Base-by-base conservation (phyloP, 2,113 vertebrate species). In the Apistogramma diplotaenia region DNA sequence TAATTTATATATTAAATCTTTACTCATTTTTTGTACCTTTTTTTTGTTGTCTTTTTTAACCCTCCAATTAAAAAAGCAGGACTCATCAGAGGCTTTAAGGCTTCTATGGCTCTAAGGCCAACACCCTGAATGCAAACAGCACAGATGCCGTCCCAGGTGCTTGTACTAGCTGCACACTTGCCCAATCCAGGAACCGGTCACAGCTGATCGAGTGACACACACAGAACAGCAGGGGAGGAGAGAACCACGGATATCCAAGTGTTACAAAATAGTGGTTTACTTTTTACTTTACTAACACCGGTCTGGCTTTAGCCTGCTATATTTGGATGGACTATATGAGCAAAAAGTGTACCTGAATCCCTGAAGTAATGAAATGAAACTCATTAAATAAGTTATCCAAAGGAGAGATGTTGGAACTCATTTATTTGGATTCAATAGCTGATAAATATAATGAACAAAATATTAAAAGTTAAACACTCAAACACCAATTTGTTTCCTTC, bases 71-170 rank as follows among this genome's bases (percentile, higher is more conserved):
- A 4, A 40, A 40, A 40, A 40, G 11, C 37, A 40, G 4, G 11
- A 13, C 11, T 40, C 37, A 40, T 40, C 37, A 40, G 4, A 12
- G 11, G 11, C 10, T 40, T 40, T 40, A 31, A 74, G 40, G 62
- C 29, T 78, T 33, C 4, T 29, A 71, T 40, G 37, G 37, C 37
- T 40, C 13, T 40, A 31, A 74, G 40, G 62, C 23, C 49, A 29
- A 62, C 62, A 80, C 27, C 27, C 58, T 57, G 18, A 1, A 70
- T 58, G 76, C n/a, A n/a, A n/a, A n/a, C n/a, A n/a, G n/a, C n/a
- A 79, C 80, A 85, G 83, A 49, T 84, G 78, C 70, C 67, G 71
- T 11, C 79, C 31, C 82, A 82, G 86, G 76, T 75, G 81, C 31
- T 16, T 1, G 7, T 72, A 37, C 80, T 77, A 74, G 73, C 76